phyloP scores from a whole-genome alignment of 2,797 vertebrate genomes.

The Hippopotamyrus pictus region DNA sequence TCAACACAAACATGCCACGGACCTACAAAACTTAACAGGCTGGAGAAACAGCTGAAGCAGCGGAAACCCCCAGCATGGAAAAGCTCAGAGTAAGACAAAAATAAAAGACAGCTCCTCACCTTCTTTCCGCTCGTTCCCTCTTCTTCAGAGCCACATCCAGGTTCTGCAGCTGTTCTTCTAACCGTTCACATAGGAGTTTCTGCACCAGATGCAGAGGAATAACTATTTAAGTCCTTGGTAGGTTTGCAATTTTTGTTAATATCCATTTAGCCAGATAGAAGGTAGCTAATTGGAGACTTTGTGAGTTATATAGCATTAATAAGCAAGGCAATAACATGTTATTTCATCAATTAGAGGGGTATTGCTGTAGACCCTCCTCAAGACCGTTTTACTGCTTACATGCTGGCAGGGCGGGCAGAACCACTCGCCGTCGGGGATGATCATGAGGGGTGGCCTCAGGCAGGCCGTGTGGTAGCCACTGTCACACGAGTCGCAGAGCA shows the following conservation, averaged over 20 bases:
- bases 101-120: slow-evolving; percentile 50
- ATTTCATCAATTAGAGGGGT: neutral
- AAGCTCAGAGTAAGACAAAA: neutral
- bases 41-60: neutral
- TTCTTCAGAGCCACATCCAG: slow-evolving; percentile 90
- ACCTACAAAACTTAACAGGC: neutral
- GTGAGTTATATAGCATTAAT: neutral
- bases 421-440: slow-evolving; percentile 97
- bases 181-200: slow-evolving; percentile 91
- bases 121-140: slow-evolving; percentile 88
- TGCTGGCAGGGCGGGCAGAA: slow-evolving; percentile 97
- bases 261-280: neutral
- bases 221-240: neutral
- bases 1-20: neutral
- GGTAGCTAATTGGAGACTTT: neutral
- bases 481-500: slow-evolving; percentile 93
- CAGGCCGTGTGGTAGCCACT: slow-evolving; percentile 96
- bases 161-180: slow-evolving; percentile 86
- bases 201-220: slow-evolving; percentile 38
- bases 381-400: slow-evolving; percentile 54
- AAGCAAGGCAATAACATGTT: neutral
- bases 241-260: neutral
- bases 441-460: slow-evolving; percentile 92
- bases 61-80: neutral
- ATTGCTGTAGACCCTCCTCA: neutral